phyloP scores from a whole-genome alignment of 2,113 vertebrate species.

The Chaetorhynchus papuensis region DNA sequence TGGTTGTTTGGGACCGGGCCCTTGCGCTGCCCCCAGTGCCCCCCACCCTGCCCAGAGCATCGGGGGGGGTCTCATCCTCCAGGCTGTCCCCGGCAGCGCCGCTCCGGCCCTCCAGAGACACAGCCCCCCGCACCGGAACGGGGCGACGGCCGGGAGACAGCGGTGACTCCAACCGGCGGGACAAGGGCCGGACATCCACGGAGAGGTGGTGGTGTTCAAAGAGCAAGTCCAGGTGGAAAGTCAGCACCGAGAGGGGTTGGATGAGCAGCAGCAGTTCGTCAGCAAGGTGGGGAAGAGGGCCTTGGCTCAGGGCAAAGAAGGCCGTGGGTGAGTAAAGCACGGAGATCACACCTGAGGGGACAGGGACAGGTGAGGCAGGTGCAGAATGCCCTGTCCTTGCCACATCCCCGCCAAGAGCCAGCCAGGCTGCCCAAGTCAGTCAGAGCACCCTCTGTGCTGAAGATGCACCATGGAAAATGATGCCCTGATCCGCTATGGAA shows the following conservation, averaged over 20 bases:
- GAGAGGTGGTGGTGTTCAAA: slow-evolving; percentile 77
- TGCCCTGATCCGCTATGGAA: fast-evolving
- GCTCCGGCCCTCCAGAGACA: neutral
- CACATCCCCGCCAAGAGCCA: neutral
- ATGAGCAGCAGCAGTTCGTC: slow-evolving; percentile 75
- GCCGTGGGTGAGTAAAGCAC: slow-evolving; percentile 69
- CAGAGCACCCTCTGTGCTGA: neutral
- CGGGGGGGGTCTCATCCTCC: neutral
- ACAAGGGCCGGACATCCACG: neutral
- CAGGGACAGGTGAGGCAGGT: neutral
- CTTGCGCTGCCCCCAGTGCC: neutral
- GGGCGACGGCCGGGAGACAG: fast-evolving
- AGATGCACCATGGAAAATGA: neutral
- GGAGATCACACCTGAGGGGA: slow-evolving; percentile 55
- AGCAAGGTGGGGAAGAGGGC: slow-evolving; percentile 52
- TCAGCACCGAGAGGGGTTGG: slow-evolving; percentile 75
- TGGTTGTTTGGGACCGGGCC: neutral
- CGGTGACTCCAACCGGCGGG: neutral
- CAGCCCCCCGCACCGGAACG: fast-evolving
- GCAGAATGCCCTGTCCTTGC: neutral
- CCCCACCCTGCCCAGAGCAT: slow-evolving; percentile 56
- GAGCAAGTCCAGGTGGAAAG: slow-evolving; percentile 79
- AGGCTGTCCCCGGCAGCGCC: neutral
- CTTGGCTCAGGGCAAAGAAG: slow-evolving; percentile 73
- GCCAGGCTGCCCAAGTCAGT: neutral